These are phyloP conservation scores for Amiota minor DNA, from an alignment of 2,888 invertebrate species.

Conservation along the genomic window DNA sequence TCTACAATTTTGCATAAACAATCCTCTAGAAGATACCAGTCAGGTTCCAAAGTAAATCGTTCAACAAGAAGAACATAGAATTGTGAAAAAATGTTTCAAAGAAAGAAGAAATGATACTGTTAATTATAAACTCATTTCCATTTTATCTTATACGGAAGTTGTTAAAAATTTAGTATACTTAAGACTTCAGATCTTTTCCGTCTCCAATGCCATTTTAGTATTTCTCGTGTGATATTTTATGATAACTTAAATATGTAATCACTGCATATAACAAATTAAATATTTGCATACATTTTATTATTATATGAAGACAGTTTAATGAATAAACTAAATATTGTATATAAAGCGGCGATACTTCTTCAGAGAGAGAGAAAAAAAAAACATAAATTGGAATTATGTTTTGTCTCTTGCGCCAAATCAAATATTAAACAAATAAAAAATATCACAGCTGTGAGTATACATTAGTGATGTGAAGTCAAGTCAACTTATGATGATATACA, in stretches of 20 bases:
- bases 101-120: no score
- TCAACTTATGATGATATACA: neutral
- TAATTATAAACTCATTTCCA: neutral
- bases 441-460: conserved; percentile 23
- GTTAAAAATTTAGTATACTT: neutral
- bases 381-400: no score
- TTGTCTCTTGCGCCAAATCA: conserved; percentile 21
- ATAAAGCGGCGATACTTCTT: neutral
- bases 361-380: neutral
- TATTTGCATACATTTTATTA: conserved; percentile 13
- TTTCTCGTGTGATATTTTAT: neutral
- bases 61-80: no score
- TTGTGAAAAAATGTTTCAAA: no score
- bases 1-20: no score
- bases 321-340: no score
- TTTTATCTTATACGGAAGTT: neutral
- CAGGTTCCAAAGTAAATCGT: no score
- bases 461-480: conserved; percentile 17
- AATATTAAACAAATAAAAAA: conserved; percentile 3
- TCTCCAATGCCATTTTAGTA: no score
- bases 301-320: conserved; percentile 6
- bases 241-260: neutral
- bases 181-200: neutral
- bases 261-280: conserved; percentile 12
- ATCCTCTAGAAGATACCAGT: no score